These are phyloP conservation scores for Latrodectus elegans DNA, from an alignment of 2,888 invertebrate genomes.

Conservation along the genomic window DNA sequence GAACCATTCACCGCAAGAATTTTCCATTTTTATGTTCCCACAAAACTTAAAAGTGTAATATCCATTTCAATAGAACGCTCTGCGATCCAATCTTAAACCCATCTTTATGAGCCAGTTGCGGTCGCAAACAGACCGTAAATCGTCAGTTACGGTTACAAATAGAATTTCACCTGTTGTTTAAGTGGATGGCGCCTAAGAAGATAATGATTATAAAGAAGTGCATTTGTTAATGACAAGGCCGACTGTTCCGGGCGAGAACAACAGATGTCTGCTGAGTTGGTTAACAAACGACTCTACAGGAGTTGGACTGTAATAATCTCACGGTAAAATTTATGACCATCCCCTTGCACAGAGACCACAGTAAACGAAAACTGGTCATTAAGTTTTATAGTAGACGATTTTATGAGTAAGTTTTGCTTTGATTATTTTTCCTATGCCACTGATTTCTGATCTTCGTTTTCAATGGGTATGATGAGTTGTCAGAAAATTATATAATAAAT, in stretches of 20 bases:
- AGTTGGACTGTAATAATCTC: not conserved
- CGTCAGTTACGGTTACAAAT: slow-evolving; percentile 1
- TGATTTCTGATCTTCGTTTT: too few species aligned
- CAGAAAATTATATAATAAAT: too few species aligned
- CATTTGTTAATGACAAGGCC: slow-evolving; percentile 16
- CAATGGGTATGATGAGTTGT: too few species aligned
- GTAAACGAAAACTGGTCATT: too few species aligned
- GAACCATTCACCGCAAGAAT: too few species aligned
- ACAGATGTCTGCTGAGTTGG: slow-evolving; percentile 32
- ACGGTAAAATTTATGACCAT: not conserved
- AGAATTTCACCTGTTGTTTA: slow-evolving; percentile 37
- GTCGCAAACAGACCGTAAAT: slow-evolving; percentile 13
- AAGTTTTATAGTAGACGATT: too few species aligned
- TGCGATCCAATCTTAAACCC: not conserved
- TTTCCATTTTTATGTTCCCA: too few species aligned
- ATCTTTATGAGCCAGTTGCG: slow-evolving; percentile 23
- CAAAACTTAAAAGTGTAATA: too few species aligned
- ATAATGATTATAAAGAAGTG: slow-evolving; percentile 14
- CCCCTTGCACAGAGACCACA: too few species aligned
- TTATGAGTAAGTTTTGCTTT: too few species aligned
- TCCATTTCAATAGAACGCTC: too few species aligned
- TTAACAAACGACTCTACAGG: not conserved
- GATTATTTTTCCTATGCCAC: too few species aligned
- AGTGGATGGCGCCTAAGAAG: not conserved
- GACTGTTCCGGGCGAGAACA: slow-evolving; percentile 22